These are phyloP conservation scores for Euclidia mi DNA, from an alignment of 2,888 invertebrate genomes.

Conservation along the genomic window DNA sequence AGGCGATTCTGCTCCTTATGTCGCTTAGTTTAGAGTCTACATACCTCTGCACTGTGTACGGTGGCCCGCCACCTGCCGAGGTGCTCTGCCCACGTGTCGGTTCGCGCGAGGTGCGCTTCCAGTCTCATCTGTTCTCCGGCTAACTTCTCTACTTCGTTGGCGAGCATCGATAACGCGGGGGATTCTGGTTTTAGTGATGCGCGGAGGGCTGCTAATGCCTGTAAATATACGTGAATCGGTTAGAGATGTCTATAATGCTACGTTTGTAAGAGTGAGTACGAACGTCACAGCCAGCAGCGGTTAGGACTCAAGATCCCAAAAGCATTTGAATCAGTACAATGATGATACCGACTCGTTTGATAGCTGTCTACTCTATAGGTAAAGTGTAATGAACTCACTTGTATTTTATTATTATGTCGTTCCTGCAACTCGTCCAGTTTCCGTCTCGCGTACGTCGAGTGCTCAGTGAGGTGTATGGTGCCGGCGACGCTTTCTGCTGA, in stretches of 20 bases:
- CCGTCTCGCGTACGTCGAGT: constrained; percentile 94
- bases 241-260: too few species aligned
- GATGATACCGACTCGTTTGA: too few species aligned
- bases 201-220: constrained; percentile 94
- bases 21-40: not conserved
- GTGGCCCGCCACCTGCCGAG: constrained; percentile 96
- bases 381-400: constrained; percentile 77
- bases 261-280: too few species aligned
- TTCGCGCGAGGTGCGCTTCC: constrained; percentile 95
- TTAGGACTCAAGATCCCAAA: too few species aligned
- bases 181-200: constrained; percentile 96
- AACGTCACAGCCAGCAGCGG: too few species aligned
- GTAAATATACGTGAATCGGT: not conserved
- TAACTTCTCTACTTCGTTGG: constrained; percentile 95
- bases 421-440: constrained; percentile 96
- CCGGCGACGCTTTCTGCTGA: constrained; percentile 85
- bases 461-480: constrained; percentile 93
- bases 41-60: constrained; percentile 95
- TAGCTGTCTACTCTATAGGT: too few species aligned
- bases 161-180: constrained; percentile 94
- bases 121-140: constrained; percentile 94
- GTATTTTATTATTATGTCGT: constrained; percentile 95
- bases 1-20: not conserved
- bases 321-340: too few species aligned
- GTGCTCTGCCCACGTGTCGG: constrained; percentile 97